Base-by-base conservation (phyloP, 2,797 vertebrate genomes). In the Tympanoctomys barrerae region DNA sequence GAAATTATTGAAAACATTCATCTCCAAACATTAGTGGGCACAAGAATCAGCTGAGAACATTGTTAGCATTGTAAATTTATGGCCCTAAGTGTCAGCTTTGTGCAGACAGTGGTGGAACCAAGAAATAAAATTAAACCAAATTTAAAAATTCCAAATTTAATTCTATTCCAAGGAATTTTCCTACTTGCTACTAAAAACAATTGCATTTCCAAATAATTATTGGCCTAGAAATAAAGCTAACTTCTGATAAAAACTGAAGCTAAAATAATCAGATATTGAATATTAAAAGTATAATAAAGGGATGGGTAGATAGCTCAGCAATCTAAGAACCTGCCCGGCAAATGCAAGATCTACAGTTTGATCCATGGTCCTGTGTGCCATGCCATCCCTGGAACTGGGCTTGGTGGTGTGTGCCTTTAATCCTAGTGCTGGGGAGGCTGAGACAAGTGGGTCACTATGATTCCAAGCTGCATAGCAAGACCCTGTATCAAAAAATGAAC, bases 1-100 rank as follows among this genome's bases (percentile, higher is more conserved):
- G 81, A 97, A 97, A 96, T 91, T 95, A 73, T 79, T 75, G 78
- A 94, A 94, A 94, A 46, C n/a, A 85, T 33, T 93, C 75, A 16
- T 95, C 84, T 85, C 80, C 71, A 79, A 95, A 97, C 66, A 91
- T 96, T 92, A 92, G 80, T 87, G 93, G 87, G 61, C 57, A 54
- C 62, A 78, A 89, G 75, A 87, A 95, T 93, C 94, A 87, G 68
- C 64, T 81, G 64, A 93, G 87, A 89, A 95, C 95, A 96, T 54
- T 33, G 70, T 94, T 94, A 89, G 84, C 84, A 93, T n/a, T 87
- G 18, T 14, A 61, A 66, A 94, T 89, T 90, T 87, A 89, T 94
- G 86, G 78, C 22, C 46, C 54, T 46, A 61, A 70, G 2, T 71
- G 64, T 89, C 46, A 83, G 62, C 42, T 94, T 96, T 64, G 33